Base-by-base conservation (phyloP, 2,888 invertebrate species). In the Melitaea athalia region DNA sequence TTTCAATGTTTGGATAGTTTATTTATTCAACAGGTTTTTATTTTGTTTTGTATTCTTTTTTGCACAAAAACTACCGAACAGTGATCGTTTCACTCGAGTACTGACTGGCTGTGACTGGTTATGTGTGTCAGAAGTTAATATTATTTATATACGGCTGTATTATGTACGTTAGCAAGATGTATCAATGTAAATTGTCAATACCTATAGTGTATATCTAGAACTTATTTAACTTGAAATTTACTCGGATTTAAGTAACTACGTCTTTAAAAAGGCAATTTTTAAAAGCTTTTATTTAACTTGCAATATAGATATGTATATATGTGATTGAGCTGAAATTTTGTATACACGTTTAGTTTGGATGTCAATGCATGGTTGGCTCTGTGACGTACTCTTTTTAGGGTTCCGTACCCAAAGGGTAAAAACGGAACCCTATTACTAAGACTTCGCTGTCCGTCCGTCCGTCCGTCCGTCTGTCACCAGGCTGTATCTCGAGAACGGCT, bases 61-160 rank as follows among this genome's bases (percentile, higher is more conserved):
- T 45, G 12, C 60, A 55, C 38, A 60, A 38, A 64, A 60, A 60
- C 68, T 15, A 60, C 67, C 53, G 45, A 14, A 49, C 65, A 11
- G 42, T 31, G 15, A n/a, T 52, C 60, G 53, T 52, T 43, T 45
- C 50, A 31, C 31, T 31, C 59, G 50, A 15, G 49, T 12, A 65
- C 64, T 64, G 50, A 31, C 24, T 24, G 33, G 24, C 12, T 52
- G 31, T 12, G 43, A 33, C 59, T 64, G 12, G 64, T 59, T 50
- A 24, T 17, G n/a, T 43, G 12, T 55, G 53, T 55, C 53, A 33
- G n/a, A 55, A 55, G 33, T 8, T 55, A 31, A 53, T 31, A 33
- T 33, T 14, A 55, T n/a, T n/a, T n/a, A n/a, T 49, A n/a, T n/a
- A n/a, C 6, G 5, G 5, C 8, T 38, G 5, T 38, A 38, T 38